Evolutionary conservation across 1,140 invertebrate species (phyloP).

Genomic region (Drosophila willistoni): DNA sequence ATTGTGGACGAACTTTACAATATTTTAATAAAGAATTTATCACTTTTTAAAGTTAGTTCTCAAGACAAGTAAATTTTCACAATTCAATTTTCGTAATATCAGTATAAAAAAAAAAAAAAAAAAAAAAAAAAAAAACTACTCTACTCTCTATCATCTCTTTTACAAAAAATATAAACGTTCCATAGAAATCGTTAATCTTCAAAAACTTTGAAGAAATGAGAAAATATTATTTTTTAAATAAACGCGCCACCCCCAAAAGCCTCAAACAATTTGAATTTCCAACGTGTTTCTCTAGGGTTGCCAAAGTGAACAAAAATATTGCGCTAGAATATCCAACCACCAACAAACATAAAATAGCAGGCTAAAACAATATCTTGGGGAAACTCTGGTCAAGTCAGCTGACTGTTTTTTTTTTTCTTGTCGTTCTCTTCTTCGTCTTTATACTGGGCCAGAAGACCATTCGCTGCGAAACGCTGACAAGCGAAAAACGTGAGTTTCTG

Average conservation of each 20-base stretch:
- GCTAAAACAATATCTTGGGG: background rate
- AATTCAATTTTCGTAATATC: no score
- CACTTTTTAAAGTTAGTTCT: no score
- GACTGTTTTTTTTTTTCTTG: background rate
- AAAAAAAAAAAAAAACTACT: no score
- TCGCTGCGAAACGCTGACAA: slow-evolving; percentile 38
- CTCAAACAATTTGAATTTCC: background rate
- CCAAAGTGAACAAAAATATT: background rate
- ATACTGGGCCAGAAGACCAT: slow-evolving; percentile 24
- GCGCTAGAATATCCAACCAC: no score
- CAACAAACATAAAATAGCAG: background rate
- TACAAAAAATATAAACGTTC: no score
- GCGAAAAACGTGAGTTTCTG: slow-evolving; percentile 73
- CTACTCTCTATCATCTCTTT: no score
- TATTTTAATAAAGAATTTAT: no score
- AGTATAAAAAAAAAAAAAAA: no score
- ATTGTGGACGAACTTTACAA: no score
- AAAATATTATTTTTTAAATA: background rate
- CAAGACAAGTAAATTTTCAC: no score
- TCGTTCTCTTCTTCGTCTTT: background rate
- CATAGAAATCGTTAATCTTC: no score
- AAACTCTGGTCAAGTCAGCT: slow-evolving; percentile 7
- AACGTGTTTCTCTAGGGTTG: background rate
- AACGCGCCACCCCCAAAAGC: background rate
- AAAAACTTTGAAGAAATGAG: no score